These are phyloP conservation scores for Lepidurus couesii DNA, from an alignment of 1,140 invertebrate genomes.

Conservation along the genomic window DNA sequence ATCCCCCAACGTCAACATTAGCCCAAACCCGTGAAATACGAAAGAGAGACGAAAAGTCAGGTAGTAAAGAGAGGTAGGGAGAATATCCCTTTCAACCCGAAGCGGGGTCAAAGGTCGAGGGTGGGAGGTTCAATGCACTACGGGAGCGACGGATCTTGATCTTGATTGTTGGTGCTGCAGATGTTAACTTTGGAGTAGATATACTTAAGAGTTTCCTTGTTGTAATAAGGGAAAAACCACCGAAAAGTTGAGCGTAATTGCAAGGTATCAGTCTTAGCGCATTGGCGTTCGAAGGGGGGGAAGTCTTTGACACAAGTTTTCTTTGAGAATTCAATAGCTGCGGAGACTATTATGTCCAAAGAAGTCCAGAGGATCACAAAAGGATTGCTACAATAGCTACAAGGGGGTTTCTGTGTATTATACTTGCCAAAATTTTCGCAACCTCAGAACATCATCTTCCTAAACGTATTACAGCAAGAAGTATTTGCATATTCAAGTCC, in stretches of 20 bases:
- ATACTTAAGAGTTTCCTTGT: background rate
- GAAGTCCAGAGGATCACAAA: too few species aligned
- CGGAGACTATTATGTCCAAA: too few species aligned
- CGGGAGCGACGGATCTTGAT: background rate
- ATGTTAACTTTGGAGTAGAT: background rate
- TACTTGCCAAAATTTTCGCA: too few species aligned
- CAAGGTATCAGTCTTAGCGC: background rate
- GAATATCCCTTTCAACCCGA: too few species aligned
- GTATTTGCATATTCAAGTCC: too few species aligned
- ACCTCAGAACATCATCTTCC: too few species aligned
- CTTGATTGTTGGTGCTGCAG: conserved; percentile 3
- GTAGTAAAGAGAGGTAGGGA: background rate
- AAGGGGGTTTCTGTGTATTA: too few species aligned
- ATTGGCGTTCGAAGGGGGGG: background rate
- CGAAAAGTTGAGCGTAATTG: background rate
- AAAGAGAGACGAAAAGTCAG: background rate
- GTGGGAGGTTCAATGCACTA: conserved; percentile 15
- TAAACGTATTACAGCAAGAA: too few species aligned
- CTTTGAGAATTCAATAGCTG: background rate
- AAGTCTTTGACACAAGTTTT: background rate
- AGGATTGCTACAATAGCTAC: too few species aligned
- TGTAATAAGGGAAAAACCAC: background rate
- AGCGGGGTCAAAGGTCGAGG: background rate
- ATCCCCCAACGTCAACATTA: conserved; percentile 4
- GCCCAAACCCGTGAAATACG: background rate